A percentile compares a stretch with the other conserved stretches of the same genome.
These are phyloP conservation scores for Daphoenositta chrysoptera DNA, from an alignment of 2,113 vertebrate genomes.

Conservation along the genomic window DNA sequence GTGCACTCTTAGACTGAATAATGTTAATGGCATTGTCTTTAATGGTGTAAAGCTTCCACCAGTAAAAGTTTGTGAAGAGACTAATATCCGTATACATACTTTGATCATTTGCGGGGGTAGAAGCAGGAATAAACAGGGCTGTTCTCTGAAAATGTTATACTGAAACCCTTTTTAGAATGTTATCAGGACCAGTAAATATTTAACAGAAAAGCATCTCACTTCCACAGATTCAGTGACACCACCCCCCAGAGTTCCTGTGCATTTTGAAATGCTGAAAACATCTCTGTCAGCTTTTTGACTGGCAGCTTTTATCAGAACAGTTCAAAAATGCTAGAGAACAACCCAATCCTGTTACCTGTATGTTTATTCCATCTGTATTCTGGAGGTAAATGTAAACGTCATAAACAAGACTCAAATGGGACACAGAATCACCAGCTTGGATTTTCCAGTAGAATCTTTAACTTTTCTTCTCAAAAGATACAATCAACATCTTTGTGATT, in stretches of 20 bases:
- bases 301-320: conserved; percentile 45
- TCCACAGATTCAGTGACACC: neutral
- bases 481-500: neutral
- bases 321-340: conserved; percentile 7
- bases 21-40: neutral
- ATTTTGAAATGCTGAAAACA: neutral
- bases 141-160: neutral
- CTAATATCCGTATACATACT: neutral
- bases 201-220: neutral
- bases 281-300: conserved; percentile 22
- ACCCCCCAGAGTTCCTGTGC: neutral
- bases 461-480: conserved; percentile 39
- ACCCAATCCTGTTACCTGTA: neutral
- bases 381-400: conserved; percentile 28
- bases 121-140: neutral
- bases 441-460: conserved; percentile 38
- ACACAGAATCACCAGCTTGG: conserved; percentile 35
- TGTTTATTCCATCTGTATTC: conserved; percentile 26
- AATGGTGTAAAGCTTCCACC: neutral
- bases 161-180: neutral
- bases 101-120: neutral
- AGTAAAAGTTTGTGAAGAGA: neutral
- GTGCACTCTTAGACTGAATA: neutral
- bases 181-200: neutral
- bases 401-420: conserved; percentile 41